Conservation (phyloP, 64 coral and sea anemone species). For the Catalaphyllia jardinei region DNA sequence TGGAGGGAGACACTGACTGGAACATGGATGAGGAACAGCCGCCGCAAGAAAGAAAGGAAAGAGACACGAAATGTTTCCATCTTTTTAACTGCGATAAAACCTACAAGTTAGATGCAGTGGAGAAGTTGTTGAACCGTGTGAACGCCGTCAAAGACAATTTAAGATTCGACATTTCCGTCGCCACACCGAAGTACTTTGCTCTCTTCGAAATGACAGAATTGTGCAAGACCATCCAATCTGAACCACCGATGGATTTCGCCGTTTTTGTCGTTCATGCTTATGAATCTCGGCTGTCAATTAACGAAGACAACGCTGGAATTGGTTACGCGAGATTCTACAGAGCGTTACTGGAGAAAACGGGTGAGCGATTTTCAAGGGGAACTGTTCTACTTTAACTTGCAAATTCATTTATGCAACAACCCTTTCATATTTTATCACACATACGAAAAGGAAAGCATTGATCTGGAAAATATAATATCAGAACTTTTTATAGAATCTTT, state of each 20-base stretch:
- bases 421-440: background rate
- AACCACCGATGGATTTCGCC: constrained; percentile 43
- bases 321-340: constrained; percentile 65
- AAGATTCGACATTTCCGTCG: background rate
- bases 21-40: no score
- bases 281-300: constrained; percentile 71
- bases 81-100: constrained; percentile 83
- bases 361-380: background rate
- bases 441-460: background rate
- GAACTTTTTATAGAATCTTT: no score
- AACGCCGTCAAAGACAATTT: background rate
- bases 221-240: background rate
- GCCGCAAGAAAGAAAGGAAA: no score
- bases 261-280: constrained; percentile 86
- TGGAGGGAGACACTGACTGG: no score
- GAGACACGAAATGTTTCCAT: background rate
- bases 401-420: background rate
- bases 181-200: constrained; percentile 40
- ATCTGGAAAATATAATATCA: no score
- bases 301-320: constrained; percentile 69
- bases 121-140: constrained; percentile 8
- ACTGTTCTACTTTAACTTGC: background rate
- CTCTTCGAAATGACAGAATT: constrained; percentile 53
- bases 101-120: constrained; percentile 43
- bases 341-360: constrained; percentile 38